A percentile compares a stretch with the other conserved stretches of the same genome.
These are phyloP conservation scores for Phortica okadai DNA, from an alignment of 2,888 invertebrate species.

Conservation along the genomic window DNA sequence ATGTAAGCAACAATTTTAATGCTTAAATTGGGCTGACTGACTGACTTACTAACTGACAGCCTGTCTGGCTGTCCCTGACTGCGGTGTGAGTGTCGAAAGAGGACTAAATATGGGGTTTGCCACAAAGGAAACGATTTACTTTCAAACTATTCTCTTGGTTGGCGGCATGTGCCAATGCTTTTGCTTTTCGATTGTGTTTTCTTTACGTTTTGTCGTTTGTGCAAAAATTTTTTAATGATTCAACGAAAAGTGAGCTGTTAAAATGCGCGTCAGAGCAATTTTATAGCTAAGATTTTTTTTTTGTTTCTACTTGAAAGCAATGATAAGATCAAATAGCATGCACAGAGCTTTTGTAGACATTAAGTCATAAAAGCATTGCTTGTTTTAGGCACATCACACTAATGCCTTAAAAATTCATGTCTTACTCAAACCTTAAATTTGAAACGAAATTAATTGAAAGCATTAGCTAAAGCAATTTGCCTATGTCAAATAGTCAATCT, in stretches of 20 bases:
- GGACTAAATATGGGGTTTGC: background rate
- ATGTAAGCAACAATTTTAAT: slow-evolving; percentile 74
- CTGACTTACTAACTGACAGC: background rate
- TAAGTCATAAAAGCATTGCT: background rate
- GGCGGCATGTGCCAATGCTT: slow-evolving; percentile 65
- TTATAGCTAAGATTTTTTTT: background rate
- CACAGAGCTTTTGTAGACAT: background rate
- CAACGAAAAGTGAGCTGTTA: slow-evolving; percentile 39
- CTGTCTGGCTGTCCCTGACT: slow-evolving; percentile 1
- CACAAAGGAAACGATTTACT: slow-evolving; percentile 60
- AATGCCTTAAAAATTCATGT: no score
- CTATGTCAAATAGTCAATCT: no score
- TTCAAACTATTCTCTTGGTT: slow-evolving; percentile 50
- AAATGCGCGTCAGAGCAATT: background rate
- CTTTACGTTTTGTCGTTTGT: background rate
- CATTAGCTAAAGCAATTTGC: no score
- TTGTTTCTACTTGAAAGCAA: background rate
- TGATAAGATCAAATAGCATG: background rate
- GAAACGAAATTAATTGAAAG: no score
- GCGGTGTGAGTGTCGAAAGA: slow-evolving; percentile 23
- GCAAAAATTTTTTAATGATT: slow-evolving; percentile 66
- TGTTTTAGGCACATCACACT: no score
- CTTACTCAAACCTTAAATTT: no score
- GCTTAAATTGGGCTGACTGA: slow-evolving; percentile 64
- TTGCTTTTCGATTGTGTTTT: background rate